A percentile compares a stretch with the other conserved stretches of the same genome.
These are phyloP conservation scores for Amblyopsis hoosieri DNA, from an alignment of 2,797 vertebrate species.

Conservation along the genomic window DNA sequence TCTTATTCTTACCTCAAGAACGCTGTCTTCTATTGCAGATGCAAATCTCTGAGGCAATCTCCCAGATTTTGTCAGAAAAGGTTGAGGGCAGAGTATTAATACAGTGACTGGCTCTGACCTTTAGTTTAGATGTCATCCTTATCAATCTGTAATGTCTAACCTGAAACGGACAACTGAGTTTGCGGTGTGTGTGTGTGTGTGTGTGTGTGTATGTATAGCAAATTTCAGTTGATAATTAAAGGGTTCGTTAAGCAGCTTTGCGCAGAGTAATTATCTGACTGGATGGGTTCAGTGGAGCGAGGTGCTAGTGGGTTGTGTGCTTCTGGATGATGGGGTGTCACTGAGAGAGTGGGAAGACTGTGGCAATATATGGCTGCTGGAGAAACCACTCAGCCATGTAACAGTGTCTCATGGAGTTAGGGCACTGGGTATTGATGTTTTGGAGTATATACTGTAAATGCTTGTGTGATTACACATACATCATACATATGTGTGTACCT, in stretches of 20 bases:
- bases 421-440: too few species aligned
- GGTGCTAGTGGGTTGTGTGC: neutral
- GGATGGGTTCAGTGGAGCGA: constrained; percentile 42
- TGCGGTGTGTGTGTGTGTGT: neutral
- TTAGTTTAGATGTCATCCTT: neutral
- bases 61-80: neutral
- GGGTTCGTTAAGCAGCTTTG: constrained; percentile 55
- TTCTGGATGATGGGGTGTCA: constrained; percentile 7
- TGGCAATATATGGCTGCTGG: neutral
- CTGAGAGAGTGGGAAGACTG: constrained; percentile 2
- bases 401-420: too few species aligned
- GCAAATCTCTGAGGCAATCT: neutral
- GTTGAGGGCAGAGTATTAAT: constrained; percentile 9
- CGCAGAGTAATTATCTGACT: constrained; percentile 56
- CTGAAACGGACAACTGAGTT: neutral
- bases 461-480: neutral
- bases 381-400: neutral
- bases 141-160: constrained; percentile 7
- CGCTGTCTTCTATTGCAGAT: too few species aligned
- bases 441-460: neutral
- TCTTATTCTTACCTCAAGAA: too few species aligned
- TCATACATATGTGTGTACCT: neutral
- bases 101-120: neutral
- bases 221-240: constrained; percentile 53
- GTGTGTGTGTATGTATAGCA: neutral